These are phyloP conservation scores for Apolygus lucorum DNA, from an alignment of 1,140 invertebrate genomes.

Conservation along the genomic window DNA sequence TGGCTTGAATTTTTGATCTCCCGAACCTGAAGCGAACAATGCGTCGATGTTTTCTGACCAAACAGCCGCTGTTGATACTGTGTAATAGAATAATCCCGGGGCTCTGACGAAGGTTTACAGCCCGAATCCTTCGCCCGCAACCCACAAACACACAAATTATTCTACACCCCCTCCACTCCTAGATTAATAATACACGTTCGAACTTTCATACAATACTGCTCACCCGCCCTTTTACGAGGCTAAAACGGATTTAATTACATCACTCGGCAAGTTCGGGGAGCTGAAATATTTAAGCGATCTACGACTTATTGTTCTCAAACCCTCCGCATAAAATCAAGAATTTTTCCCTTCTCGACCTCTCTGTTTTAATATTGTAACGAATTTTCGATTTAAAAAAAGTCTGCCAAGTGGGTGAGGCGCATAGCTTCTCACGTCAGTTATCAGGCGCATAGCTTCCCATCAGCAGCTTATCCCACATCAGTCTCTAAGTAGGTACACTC, in stretches of 20 bases:
- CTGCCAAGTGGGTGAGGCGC: no score
- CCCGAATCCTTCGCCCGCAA: not conserved
- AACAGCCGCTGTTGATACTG: constrained; percentile 16
- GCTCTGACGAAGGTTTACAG: not conserved
- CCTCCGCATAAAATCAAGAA: no score
- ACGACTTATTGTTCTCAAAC: no score
- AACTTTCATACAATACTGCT: not conserved
- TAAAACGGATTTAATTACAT: not conserved
- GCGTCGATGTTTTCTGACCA: constrained; percentile 6
- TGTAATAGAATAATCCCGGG: constrained; percentile 11
- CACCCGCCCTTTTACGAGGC: not conserved
- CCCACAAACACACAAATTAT: constrained; percentile 16
- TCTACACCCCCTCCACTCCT: constrained; percentile 1
- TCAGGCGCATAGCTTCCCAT: no score
- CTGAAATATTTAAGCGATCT: not conserved
- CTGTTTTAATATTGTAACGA: no score
- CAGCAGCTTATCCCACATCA: no score
- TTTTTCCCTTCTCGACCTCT: no score
- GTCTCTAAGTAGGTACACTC: no score
- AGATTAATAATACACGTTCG: not conserved
- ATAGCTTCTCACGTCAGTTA: no score
- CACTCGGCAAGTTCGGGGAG: not conserved
- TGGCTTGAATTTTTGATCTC: constrained; percentile 15
- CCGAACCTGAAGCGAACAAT: constrained; percentile 4
- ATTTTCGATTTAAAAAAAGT: no score